Evolutionary conservation across 2,113 vertebrate genomes (phyloP), one percentile per base, ranked within the genome.

Genomic region (Thymallus thymallus): DNA sequence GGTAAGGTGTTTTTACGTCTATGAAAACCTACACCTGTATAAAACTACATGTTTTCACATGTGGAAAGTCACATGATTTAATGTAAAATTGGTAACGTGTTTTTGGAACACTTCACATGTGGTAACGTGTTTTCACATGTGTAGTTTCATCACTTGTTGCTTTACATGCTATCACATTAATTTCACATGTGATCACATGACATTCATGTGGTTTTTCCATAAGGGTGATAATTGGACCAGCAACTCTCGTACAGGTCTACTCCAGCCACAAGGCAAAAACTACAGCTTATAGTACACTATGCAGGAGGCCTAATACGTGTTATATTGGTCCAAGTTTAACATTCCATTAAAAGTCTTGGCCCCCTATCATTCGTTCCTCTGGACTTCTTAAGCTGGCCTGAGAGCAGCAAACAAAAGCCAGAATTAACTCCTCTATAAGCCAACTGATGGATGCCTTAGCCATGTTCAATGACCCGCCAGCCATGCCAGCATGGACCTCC

Each of bases 371-470:
- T 32, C 18, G 3, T 56, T 72, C 56, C 58, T 45, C 71, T 65
- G 12, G 22, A 26, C 61, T 14, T 20, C 22, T 55, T 23, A 45
- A 45, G 24, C 13, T 60, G 30, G 6, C 13, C 22, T 20, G 35
- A 41, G 35, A 9, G 7, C 29, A 5, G 10, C 24, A 55, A 46
- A 45, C 22, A 67, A 69, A 22, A 9, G 13, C 32, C 35, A 24
- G 60, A 46, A 58, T 72, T 68, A 60, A 26, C 64, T 29, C 61
- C 55, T 16, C 23, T 51, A 30, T 26, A 41, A 72, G 63, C 18
- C 6, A 24, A 41, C 63, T 35, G 58, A 60, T 68, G 12, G 30
- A 48, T 73, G 23, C 55, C 24, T n/a, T 48, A 51, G 20, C 26
- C 10, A 72, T n/a, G 45, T 46, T 3, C 32, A 48, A 55, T 80